These are phyloP conservation scores for Diuraphis noxia DNA, from an alignment of 1,140 invertebrate species.

Conservation along the genomic window DNA sequence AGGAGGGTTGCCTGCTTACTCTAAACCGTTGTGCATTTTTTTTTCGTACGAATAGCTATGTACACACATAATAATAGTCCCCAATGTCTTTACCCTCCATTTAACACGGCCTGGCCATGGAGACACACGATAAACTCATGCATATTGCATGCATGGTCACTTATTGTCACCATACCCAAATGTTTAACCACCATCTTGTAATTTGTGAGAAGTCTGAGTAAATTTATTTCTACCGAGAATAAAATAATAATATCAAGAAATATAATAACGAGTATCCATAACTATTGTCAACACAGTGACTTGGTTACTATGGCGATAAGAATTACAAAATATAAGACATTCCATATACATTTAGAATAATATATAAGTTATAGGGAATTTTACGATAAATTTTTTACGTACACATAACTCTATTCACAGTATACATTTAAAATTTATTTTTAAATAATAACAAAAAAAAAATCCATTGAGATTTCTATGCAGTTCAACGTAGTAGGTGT, in stretches of 20 bases:
- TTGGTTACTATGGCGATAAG: background rate
- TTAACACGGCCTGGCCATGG: constrained; percentile 8
- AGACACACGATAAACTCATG: constrained; percentile 36
- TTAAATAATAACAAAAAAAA: background rate
- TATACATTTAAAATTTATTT: background rate
- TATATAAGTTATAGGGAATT: background rate
- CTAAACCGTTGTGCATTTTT: background rate
- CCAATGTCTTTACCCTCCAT: constrained; percentile 41
- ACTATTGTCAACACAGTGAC: background rate
- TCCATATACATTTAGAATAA: background rate
- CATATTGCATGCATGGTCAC: constrained; percentile 50
- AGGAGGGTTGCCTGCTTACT: background rate
- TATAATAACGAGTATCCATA: background rate
- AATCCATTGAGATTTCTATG: background rate
- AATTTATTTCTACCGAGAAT: background rate
- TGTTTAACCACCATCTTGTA: constrained; percentile 14
- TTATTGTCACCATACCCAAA: constrained; percentile 13
- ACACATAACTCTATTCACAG: background rate
- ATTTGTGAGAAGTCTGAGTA: background rate
- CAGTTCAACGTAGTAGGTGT: too few relatives aligned
- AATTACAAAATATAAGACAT: background rate
- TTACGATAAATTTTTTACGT: background rate
- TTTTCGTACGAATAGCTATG: background rate
- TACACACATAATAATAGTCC: constrained; percentile 16
- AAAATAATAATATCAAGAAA: background rate